Evolutionary conservation across 2,113 vertebrate species (phyloP), one percentile per base, ranked within the genome.

Genomic region (Panthera leo): DNA sequence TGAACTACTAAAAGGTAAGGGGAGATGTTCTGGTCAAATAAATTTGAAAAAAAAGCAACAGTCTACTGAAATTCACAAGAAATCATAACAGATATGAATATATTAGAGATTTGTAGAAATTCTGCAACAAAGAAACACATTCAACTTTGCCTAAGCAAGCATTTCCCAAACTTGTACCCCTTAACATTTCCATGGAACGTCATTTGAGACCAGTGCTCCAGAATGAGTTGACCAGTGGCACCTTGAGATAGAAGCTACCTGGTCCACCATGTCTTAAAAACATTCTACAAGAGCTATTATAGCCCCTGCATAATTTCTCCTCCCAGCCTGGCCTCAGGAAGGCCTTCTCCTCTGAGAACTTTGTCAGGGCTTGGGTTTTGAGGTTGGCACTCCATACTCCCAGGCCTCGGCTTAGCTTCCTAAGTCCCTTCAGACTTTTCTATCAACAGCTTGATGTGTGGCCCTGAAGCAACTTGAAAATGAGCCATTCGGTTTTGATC

Each of bases 401-500:
- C 89, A 95, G 68, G 39, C 58, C 78, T 83, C 67, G 19, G 45
- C 39, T 98, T 93, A 95, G 51, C 21, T 93, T 86, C 23, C n/a
- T 85, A 94, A 93, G 61, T 91, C 83, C 82, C 55, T 8, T 84
- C 68, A 36, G 84, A 82, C 80, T 76, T 96, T 53, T 92, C 84
- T 95, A 51, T 51, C 29, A 80, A 91, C 18, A n/a, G 55, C 94
- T 94, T 63, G 31, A 86, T 97, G 97, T 97, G 97, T 96, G 97
- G 90, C 89, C 96, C 55, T 92, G 79, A 71, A 71, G 45, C 36
- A 96, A 92, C 51, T 94, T 98, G 83, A 97, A 93, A 97, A 94
- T 11, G 58, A 94, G 78, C 86, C 92, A 75, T 85, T 96, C n/a
- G 36, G 19, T 68, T 94, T 83, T 93, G 73, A 93, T 89, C 80